phyloP scores from a whole-genome alignment of 2,888 invertebrate species.

The Hypsopygia costalis region DNA sequence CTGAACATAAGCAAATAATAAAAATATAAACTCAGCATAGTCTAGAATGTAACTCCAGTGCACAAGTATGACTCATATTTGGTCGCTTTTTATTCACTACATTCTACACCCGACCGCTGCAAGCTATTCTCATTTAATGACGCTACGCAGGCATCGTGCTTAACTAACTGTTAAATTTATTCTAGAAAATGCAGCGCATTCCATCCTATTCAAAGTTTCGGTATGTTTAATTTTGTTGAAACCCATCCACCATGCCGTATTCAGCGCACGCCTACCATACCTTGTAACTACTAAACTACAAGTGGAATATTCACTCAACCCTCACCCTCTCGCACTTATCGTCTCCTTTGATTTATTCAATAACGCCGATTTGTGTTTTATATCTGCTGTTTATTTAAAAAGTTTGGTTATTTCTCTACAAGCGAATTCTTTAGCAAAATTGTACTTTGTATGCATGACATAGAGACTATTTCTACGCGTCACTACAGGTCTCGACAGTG shows the following conservation, averaged over 20 bases:
- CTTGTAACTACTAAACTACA: conserved; percentile 8
- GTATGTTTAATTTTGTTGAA: conserved; percentile 16
- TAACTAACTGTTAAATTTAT: conserved; percentile 21
- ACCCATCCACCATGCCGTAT: conserved; percentile 3
- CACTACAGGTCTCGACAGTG: conserved; percentile 6
- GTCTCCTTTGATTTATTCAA: conserved; percentile 26
- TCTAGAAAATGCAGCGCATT: conserved; percentile 18
- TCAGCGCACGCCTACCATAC: conserved; percentile 8
- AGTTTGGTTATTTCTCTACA: conserved; percentile 15
- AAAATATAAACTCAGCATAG: no score
- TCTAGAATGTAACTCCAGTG: no score
- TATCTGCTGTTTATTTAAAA: conserved; percentile 26
- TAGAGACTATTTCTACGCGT: conserved; percentile 5
- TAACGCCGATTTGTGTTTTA: conserved; percentile 28
- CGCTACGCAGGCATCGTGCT: conserved; percentile 17
- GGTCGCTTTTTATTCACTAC: conserved; percentile 22
- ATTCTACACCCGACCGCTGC: conserved; percentile 21
- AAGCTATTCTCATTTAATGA: conserved; percentile 22
- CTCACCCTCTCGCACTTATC: conserved; percentile 22
- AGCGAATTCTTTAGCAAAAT: conserved; percentile 5
- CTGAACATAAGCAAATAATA: no score
- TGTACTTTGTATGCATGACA: conserved; percentile 4
- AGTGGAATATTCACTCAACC: conserved; percentile 17
- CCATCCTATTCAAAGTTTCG: conserved; percentile 15
- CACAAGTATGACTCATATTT: no score